Evolutionary conservation across 2,888 invertebrate genomes (phyloP).

Genomic region (Hypercompe scribonia): DNA sequence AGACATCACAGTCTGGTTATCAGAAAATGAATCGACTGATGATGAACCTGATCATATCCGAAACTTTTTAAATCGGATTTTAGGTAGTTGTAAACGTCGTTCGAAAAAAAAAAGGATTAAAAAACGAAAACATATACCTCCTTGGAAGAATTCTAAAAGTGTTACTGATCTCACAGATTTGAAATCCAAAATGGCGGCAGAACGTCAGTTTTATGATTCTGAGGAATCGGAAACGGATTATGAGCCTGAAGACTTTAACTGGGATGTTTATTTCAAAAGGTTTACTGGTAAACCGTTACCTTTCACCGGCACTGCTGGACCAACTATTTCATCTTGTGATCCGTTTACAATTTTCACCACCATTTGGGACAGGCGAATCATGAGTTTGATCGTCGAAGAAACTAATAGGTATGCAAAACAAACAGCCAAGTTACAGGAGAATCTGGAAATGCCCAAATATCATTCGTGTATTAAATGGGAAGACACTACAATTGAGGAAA

Average conservation of each 20-base stretch:
- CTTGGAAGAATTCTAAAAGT: not conserved
- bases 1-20: not conserved
- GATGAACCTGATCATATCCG: not conserved
- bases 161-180: not conserved
- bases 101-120: not conserved
- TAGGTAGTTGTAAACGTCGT: not conserved
- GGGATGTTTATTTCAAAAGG: constrained; percentile 6
- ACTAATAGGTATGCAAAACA: constrained; percentile 17
- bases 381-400: constrained; percentile 11
- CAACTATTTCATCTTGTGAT: constrained; percentile 8
- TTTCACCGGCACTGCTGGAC: constrained; percentile 8
- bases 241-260: not conserved
- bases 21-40: not conserved
- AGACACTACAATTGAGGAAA: constrained; percentile 11
- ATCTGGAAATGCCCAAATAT: not conserved
- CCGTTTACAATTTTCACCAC: constrained; percentile 12
- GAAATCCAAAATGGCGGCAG: not conserved
- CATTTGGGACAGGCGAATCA: constrained; percentile 18
- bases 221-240: not conserved
- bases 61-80: not conserved
- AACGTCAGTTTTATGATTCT: not conserved
- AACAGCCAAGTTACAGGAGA: not conserved
- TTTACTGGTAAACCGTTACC: constrained; percentile 7
- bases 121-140: not conserved
- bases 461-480: constrained; percentile 2